These are phyloP conservation scores for Bucco capensis DNA, from an alignment of 2,113 vertebrate species.

Conservation along the genomic window DNA sequence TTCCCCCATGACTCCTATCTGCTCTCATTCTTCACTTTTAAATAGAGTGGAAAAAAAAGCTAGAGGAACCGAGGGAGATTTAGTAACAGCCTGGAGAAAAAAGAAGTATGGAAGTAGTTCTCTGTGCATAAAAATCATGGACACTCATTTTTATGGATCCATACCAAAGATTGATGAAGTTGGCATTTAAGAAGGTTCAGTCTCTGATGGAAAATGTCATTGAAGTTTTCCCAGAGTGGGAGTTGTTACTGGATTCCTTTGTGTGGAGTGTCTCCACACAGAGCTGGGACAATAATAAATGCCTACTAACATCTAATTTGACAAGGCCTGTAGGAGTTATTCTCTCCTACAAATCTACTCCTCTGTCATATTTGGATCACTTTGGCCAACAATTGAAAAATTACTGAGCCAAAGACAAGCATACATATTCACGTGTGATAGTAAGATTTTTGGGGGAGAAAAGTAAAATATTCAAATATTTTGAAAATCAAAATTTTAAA, in stretches of 20 bases:
- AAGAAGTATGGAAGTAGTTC: background rate
- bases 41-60: background rate
- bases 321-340: conserved; percentile 5
- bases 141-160: conserved; percentile 27
- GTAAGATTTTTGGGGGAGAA: background rate
- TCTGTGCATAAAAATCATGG: background rate
- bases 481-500: background rate
- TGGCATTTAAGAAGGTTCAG: conserved; percentile 36
- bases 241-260: background rate
- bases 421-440: background rate
- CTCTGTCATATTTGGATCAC: background rate
- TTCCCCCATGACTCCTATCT: background rate
- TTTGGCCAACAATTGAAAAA: background rate
- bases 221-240: conserved; percentile 54
- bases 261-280: conserved; percentile 17
- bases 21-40: background rate
- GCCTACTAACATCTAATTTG: background rate
- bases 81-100: background rate
- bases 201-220: conserved; percentile 16
- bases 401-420: background rate
- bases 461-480: background rate
- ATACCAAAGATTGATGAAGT: conserved; percentile 40
- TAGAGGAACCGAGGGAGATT: background rate
- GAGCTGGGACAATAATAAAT: background rate
- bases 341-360: background rate